These are phyloP conservation scores for Agriopis leucophaearia DNA, from an alignment of 2,888 invertebrate species.

Conservation along the genomic window DNA sequence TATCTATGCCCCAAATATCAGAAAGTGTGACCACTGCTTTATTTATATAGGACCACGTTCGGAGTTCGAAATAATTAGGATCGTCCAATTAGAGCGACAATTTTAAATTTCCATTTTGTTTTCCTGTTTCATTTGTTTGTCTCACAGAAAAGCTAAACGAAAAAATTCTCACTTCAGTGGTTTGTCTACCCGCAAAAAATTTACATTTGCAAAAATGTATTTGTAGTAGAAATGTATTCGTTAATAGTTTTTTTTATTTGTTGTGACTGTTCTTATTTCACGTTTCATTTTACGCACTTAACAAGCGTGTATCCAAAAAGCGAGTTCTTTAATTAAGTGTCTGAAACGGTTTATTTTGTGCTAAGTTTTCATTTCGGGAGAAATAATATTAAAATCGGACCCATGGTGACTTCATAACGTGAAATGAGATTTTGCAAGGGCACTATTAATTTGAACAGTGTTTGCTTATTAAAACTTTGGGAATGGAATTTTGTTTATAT, in stretches of 20 bases:
- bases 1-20: neutral
- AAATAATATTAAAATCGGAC: slow-evolving; percentile 57
- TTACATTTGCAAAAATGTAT: slow-evolving; percentile 26
- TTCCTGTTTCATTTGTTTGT: slow-evolving; percentile 40
- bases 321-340: slow-evolving; percentile 57
- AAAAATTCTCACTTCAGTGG: no score
- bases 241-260: slow-evolving; percentile 38
- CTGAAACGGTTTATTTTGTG: slow-evolving; percentile 53
- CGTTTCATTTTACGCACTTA: slow-evolving; percentile 34
- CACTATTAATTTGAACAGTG: slow-evolving; percentile 39
- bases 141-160: no score
- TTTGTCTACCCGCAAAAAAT: slow-evolving; percentile 30
- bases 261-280: slow-evolving; percentile 21
- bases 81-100: slow-evolving; percentile 47
- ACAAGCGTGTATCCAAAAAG: slow-evolving; percentile 46
- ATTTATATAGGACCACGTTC: slow-evolving; percentile 36
- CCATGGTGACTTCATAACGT: slow-evolving; percentile 48
- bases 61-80: slow-evolving; percentile 42
- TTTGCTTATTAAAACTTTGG: slow-evolving; percentile 19
- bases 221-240: slow-evolving; percentile 27
- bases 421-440: slow-evolving; percentile 49
- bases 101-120: slow-evolving; percentile 43
- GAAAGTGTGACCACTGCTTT: slow-evolving; percentile 5
- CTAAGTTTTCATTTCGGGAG: slow-evolving; percentile 53
- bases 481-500: slow-evolving; percentile 15